These are phyloP conservation scores for Astreopora myriophthalma DNA, from an alignment of 64 coral and sea anemone species.

Conservation along the genomic window DNA sequence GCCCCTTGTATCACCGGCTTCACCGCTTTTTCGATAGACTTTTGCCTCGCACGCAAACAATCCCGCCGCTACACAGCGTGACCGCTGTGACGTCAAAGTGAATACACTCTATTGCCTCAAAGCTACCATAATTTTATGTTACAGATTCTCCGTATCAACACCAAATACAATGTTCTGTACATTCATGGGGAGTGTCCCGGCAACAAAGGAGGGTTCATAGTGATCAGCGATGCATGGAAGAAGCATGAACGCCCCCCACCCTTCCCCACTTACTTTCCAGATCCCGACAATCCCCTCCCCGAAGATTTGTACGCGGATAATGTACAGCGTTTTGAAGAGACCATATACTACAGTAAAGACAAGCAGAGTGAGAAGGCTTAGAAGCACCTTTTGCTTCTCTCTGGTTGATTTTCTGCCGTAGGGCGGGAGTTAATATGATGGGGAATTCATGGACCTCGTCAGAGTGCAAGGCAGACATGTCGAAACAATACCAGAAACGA, in stretches of 20 bases:
- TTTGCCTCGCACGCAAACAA: too few species aligned
- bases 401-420: too few species aligned
- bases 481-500: too few species aligned
- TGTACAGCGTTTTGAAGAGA: slow-evolving; percentile 81
- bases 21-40: too few species aligned
- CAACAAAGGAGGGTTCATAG: slow-evolving; percentile 74
- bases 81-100: too few species aligned
- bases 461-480: neutral
- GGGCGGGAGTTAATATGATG: too few species aligned
- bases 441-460: neutral
- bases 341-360: slow-evolving; percentile 25
- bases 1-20: too few species aligned
- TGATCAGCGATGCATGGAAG: slow-evolving; percentile 83
- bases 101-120: too few species aligned
- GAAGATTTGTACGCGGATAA: slow-evolving; percentile 92
- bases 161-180: slow-evolving; percentile 94
- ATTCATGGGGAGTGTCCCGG: slow-evolving; percentile 91
- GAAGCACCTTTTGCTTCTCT: neutral
- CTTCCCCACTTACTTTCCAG: slow-evolving; percentile 93
- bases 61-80: too few species aligned
- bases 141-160: slow-evolving; percentile 93
- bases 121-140: neutral
- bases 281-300: slow-evolving; percentile 56
- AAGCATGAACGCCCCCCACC: slow-evolving; percentile 77
- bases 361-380: neutral